A percentile compares a stretch with the other conserved stretches of the same genome.
These are phyloP conservation scores for Enteromius thamalakanensis DNA, from an alignment of 2,797 vertebrate genomes.

Conservation along the genomic window DNA sequence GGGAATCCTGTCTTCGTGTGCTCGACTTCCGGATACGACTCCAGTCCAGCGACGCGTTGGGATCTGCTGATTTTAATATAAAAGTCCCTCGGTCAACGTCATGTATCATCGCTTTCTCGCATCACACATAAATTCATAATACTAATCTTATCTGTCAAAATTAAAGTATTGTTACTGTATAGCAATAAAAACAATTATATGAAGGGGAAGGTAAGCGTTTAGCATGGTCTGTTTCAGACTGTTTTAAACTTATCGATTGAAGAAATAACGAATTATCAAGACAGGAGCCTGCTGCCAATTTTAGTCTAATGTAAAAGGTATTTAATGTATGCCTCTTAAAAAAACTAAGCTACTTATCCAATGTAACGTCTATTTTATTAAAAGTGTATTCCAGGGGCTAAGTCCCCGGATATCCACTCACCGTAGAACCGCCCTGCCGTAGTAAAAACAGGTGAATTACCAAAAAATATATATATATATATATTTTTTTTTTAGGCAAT, in stretches of 20 bases:
- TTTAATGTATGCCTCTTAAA: not conserved
- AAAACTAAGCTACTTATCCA: not conserved
- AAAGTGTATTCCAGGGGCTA: not conserved
- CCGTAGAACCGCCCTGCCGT: not conserved
- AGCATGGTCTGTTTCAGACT: not conserved
- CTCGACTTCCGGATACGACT: conserved; percentile 8
- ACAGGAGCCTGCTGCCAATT: not conserved
- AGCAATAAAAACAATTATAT: not conserved
- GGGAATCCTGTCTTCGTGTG: not conserved
- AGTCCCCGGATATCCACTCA: not conserved
- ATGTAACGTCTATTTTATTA: not conserved
- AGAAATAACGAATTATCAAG: not conserved
- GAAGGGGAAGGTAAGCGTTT: not conserved
- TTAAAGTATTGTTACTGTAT: not conserved
- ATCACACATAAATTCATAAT: not conserved
- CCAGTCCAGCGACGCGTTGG: too few relatives aligned
- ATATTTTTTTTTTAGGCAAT: not conserved
- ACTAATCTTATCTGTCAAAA: not conserved
- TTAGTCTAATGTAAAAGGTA: not conserved
- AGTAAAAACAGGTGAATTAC: not conserved
- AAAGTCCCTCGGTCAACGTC: conserved; percentile 3
- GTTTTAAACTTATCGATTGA: too few relatives aligned
- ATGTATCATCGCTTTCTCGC: not conserved
- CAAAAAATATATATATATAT: too few relatives aligned
- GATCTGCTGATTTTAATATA: conserved; percentile 36